phyloP scores from a whole-genome alignment of 2,888 invertebrate species.

The Mythimna loreyi region DNA sequence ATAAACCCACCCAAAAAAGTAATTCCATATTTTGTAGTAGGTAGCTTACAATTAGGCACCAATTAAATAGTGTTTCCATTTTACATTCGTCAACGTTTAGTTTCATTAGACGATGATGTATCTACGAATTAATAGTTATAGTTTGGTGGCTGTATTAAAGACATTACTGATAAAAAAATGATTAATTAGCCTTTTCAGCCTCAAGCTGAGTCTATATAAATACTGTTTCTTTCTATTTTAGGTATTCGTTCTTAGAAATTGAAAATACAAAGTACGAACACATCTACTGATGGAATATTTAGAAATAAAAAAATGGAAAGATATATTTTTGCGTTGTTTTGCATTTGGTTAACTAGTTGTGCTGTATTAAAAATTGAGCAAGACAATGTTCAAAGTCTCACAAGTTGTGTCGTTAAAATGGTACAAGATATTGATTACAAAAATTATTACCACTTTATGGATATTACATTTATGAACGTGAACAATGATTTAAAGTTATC shows the following conservation, averaged over 20 bases:
- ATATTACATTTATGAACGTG: slow-evolving; percentile 65
- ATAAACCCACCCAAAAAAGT: not conserved
- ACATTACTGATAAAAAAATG: slow-evolving; percentile 31
- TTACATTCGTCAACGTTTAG: slow-evolving; percentile 7
- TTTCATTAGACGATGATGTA: slow-evolving; percentile 1
- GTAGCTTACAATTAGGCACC: not conserved
- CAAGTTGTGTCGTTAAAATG: slow-evolving; percentile 59
- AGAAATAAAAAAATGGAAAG: slow-evolving; percentile 11
- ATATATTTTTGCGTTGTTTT: slow-evolving; percentile 7
- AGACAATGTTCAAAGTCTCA: slow-evolving; percentile 20
- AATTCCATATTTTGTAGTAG: not conserved
- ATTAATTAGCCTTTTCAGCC: slow-evolving; percentile 17
- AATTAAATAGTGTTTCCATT: not conserved
- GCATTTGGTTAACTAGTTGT: slow-evolving; percentile 7
- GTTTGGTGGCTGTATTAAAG: slow-evolving; percentile 6
- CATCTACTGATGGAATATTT: not conserved
- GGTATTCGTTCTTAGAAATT: not conserved
- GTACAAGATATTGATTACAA: slow-evolving; percentile 49
- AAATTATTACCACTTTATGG: slow-evolving; percentile 21
- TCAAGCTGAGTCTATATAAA: not conserved
- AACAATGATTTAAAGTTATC: slow-evolving; percentile 56
- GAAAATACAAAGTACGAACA: not conserved
- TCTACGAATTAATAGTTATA: not conserved
- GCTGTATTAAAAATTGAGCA: slow-evolving; percentile 30
- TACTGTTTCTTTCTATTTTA: not conserved